Base-by-base conservation (phyloP, 1,140 invertebrate species). In the Platorchestia sp. region DNA sequence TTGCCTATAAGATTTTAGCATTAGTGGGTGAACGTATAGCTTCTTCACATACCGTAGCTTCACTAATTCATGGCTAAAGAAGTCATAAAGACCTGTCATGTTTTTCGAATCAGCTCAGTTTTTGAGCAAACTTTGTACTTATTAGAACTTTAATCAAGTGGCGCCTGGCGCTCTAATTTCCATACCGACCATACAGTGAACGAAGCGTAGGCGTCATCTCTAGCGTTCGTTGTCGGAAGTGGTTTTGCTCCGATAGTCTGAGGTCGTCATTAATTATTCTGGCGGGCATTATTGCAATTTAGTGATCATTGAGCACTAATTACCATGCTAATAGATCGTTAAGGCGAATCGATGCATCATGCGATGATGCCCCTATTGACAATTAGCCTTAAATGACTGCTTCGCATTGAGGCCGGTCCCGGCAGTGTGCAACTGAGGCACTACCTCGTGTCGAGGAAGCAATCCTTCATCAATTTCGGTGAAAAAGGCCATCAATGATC, bases 281-380 rank as follows among this genome's bases (percentile, higher is more conserved):
- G 91, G 43, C 45, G 91, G 45, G 91, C 91, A 93, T 93, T 93
- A 93, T 93, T 93, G 91, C 91, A 93, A 93, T 93, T 93, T 93
- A 93, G 91, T 93, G 91, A 93, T 93, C 91, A 93, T 93, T 93
- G 91, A 47, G 91, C 91, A 47, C 43, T 93, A 93, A 93, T 93
- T 93, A 93, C 91, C 44, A 93, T 93, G 91, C 91, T 93, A 93
- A 93, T 93, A 93, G 43, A 93, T 93, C 91, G 91, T 93, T 93
- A 93, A 47, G 44, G 91, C 91, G 89, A 93, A 93, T 93, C 91
- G 91, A 93, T 93, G 91, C 91, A 93, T 93, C 91, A 93, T 93
- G 91, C 45, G 91, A 93, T 93, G 91, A 93, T 93, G 91, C 91
- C 45, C 91, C 91, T 93, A 93, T 93, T 93, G 91, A 93, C 45